phyloP scores from a whole-genome alignment of 2,888 invertebrate species.

The Idaea aversata region DNA sequence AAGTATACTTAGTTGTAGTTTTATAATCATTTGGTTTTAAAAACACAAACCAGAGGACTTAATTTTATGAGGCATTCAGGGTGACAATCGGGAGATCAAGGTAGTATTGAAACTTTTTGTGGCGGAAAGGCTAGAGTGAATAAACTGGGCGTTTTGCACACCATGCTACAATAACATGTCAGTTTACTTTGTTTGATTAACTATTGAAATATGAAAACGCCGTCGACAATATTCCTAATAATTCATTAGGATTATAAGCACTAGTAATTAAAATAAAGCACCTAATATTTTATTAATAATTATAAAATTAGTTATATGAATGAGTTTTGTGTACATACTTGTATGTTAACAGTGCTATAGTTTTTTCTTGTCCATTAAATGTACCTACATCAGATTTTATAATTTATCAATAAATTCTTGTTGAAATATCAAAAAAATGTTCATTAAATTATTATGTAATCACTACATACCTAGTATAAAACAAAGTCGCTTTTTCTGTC shows the following conservation, averaged over 20 bases:
- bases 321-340: constrained; percentile 1
- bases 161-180: neutral
- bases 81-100: neutral
- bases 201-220: neutral
- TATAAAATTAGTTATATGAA: neutral
- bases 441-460: neutral
- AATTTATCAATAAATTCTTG: constrained; percentile 30
- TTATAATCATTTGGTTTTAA: neutral
- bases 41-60: neutral
- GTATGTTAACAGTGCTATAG: constrained; percentile 19
- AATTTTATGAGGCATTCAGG: neutral
- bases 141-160: neutral
- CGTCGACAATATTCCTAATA: neutral
- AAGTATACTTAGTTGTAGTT: neutral
- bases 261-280: neutral
- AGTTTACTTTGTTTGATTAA: neutral
- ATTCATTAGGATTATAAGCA: neutral
- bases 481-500: no score
- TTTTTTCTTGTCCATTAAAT: constrained; percentile 10
- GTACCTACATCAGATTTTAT: constrained; percentile 8
- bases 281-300: neutral
- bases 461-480: no score
- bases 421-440: constrained; percentile 17
- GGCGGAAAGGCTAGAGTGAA: neutral
- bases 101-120: neutral